Evolutionary conservation across 1,140 invertebrate genomes (phyloP).

Genomic region (Cotesia chilonis): DNA sequence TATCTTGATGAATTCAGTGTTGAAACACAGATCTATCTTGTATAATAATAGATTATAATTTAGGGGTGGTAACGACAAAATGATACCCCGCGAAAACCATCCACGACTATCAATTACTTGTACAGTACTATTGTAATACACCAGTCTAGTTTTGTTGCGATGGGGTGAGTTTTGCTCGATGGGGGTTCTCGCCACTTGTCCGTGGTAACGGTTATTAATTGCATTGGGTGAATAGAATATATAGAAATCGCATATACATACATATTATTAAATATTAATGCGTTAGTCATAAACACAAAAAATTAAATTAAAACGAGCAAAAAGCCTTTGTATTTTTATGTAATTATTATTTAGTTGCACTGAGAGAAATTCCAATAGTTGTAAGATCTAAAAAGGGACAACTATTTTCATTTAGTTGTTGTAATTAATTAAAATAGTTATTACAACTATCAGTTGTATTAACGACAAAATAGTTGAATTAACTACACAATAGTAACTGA

Average conservation of each 20-base stretch:
- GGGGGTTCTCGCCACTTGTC: slow-evolving; percentile 13
- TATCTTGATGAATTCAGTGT: no score
- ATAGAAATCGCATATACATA: not conserved
- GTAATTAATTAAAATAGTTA: no score
- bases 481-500: no score
- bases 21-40: not conserved
- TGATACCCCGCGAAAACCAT: slow-evolving; percentile 51
- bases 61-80: slow-evolving; percentile 47
- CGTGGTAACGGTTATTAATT: slow-evolving; percentile 30
- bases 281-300: not conserved
- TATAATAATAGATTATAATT: slow-evolving; percentile 6
- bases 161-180: slow-evolving; percentile 18
- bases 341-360: no score
- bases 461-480: no score
- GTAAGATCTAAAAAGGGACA: no score
- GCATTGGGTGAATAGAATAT: not conserved
- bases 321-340: not conserved
- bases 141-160: slow-evolving; percentile 19
- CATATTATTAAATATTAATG: not conserved
- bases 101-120: slow-evolving; percentile 54
- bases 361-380: no score
- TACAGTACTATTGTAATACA: slow-evolving; percentile 25
- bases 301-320: not conserved
- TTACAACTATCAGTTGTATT: no score
- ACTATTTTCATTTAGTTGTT: no score